Evolutionary conservation across 64 coral and sea anemone species (phyloP), one percentile per base, ranked within the genome.

Genomic region (Acropora tenuis): DNA sequence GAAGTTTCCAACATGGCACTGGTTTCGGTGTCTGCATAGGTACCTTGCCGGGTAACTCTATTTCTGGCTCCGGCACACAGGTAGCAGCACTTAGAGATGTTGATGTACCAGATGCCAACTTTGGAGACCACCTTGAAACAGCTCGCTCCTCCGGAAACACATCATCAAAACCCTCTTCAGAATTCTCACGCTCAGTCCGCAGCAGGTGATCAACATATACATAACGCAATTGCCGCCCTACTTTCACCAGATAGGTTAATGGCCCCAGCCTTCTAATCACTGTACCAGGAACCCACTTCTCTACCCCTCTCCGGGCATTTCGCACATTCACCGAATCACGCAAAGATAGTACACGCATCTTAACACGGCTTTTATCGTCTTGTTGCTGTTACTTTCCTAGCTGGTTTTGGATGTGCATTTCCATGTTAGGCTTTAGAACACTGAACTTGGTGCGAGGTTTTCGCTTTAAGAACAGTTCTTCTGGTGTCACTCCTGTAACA

Each of bases 381-480:
- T 87, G 83, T 41, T 49, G 17, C 47, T 92, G 69, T 30, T 92
- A 41, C 13, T 48, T 87, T 2, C 43, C 78, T 67, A 89, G 92
- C 8, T 83, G 84, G 50, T 50, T 44, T 16, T 57, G 11, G 3
- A 93, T 17, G 5, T 76, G 68, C 57, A 41, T 41, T 80, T 41
- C 47, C 5, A 83, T n/a, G 49, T 74, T 88, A 2, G 92, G 92
- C 6, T 20, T 19, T 15, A 93, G 7, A 6, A 78, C 6, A 20
- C 43, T 78, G 4, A 82, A 73, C 69, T 47, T 82, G 45, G 86
- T 93, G n/a, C 68, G 13, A 57, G 86, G 86, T 50, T 76, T 17
- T 2, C 91, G 48, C 11, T 93, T 88, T 48, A 93, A 79, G 49
- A 93, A 88, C 86, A 93, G 43, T 53, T 93, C 67, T 2, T 78